phyloP scores from a whole-genome alignment of 2,797 vertebrate species.

The Anabas testudineus region DNA sequence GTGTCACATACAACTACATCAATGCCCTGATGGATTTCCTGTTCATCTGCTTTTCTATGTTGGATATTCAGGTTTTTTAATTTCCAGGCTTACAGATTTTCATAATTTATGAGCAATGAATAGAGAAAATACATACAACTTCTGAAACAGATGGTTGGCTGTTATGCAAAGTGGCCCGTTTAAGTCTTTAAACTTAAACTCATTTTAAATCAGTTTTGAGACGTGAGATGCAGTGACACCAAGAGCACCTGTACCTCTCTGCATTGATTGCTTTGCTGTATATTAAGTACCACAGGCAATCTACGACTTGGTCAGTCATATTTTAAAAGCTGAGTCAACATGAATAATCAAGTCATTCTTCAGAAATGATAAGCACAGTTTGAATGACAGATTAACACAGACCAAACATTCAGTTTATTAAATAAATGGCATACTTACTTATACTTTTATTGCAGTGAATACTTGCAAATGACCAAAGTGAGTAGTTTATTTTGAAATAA shows the following conservation, averaged over 20 bases:
- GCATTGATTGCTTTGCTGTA: no score
- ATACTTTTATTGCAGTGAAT: constrained; percentile 11
- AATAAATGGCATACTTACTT: constrained; percentile 7
- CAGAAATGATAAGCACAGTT: constrained; percentile 3
- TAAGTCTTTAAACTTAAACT: not conserved
- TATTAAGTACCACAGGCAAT: not conserved
- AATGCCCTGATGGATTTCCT: not conserved
- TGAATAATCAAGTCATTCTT: constrained; percentile 9
- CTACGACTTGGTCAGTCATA: not conserved
- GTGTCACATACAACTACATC: constrained; percentile 2
- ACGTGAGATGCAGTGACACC: not conserved
- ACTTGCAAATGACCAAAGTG: constrained; percentile 22
- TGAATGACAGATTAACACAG: constrained; percentile 24
- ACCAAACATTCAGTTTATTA: constrained; percentile 15
- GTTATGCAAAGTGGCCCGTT: not conserved
- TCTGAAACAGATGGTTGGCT: no score
- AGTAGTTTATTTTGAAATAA: constrained; percentile 17
- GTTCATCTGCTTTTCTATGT: constrained; percentile 10
- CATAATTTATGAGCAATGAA: not conserved
- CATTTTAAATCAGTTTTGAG: not conserved
- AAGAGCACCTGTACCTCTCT: not conserved
- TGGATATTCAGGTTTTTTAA: not conserved
- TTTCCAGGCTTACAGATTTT: not conserved
- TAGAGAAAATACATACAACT: no score
- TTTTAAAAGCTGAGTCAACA: not conserved